Evolutionary conservation across 2,888 invertebrate species (phyloP).

Genomic region (Saturnia pavonia): DNA sequence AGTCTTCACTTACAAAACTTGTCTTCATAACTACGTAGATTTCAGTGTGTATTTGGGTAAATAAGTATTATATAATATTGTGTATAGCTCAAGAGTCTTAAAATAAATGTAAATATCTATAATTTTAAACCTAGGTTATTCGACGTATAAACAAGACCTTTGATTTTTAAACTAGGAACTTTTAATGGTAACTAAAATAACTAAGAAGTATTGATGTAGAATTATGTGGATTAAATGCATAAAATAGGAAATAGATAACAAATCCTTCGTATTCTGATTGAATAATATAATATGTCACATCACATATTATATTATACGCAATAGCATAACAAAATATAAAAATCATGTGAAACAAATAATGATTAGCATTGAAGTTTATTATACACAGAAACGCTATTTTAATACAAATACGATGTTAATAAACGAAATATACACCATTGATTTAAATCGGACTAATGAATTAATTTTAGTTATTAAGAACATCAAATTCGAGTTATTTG

Average conservation of each 20-base stretch:
- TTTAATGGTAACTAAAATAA: constrained; percentile 23
- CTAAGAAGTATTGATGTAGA: neutral
- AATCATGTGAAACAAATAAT: neutral
- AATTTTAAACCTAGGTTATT: neutral
- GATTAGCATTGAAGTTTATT: neutral
- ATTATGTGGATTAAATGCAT: constrained; percentile 17
- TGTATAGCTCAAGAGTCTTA: neutral
- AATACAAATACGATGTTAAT: too few relatives aligned
- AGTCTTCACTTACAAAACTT: too few relatives aligned
- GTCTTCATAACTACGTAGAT: neutral
- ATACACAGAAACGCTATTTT: neutral
- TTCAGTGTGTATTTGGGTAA: neutral
- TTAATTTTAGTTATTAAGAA: neutral
- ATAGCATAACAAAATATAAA: too few relatives aligned
- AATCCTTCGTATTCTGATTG: neutral
- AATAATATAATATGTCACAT: neutral
- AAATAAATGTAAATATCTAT: neutral
- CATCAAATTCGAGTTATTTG: neutral
- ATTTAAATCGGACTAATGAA: neutral
- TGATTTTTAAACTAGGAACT: constrained; percentile 34
- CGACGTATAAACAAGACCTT: neutral
- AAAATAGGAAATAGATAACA: constrained; percentile 6
- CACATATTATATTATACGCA: neutral
- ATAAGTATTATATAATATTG: too few relatives aligned
- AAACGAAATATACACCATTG: too few relatives aligned